phyloP scores from a whole-genome alignment of 2,888 invertebrate species.

The Tridacna crocea region DNA sequence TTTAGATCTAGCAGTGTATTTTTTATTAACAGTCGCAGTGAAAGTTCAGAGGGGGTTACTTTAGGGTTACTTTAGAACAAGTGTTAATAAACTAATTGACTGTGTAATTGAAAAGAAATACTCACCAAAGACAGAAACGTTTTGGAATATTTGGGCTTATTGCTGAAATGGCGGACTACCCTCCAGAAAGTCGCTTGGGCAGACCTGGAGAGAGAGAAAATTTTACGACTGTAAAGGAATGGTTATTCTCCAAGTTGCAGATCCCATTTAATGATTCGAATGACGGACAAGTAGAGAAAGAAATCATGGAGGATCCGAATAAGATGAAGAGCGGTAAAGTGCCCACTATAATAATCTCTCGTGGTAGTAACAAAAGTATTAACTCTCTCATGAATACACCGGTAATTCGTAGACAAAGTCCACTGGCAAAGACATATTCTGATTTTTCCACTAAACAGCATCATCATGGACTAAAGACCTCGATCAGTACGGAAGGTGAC shows the following conservation, averaged over 20 bases:
- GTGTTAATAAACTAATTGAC: too few species aligned
- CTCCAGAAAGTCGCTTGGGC: neutral
- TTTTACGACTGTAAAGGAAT: constrained; percentile 31
- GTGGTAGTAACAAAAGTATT: constrained; percentile 37
- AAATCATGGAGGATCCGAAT: neutral
- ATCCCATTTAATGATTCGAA: constrained; percentile 1
- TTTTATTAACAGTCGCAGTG: too few species aligned
- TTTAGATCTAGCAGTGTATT: too few species aligned
- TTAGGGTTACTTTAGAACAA: too few species aligned
- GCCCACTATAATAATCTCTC: constrained; percentile 46
- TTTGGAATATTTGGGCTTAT: neutral
- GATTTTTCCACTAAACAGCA: neutral
- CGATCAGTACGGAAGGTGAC: neutral
- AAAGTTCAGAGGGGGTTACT: too few species aligned
- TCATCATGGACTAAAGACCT: neutral
- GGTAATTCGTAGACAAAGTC: neutral
- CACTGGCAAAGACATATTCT: neutral
- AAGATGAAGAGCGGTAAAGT: neutral
- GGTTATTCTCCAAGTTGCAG: constrained; percentile 31
- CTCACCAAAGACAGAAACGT: too few species aligned
- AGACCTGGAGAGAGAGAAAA: constrained; percentile 11
- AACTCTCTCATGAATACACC: constrained; percentile 12
- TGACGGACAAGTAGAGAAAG: neutral
- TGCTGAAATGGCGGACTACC: neutral
- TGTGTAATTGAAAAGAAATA: too few species aligned